A percentile compares a stretch with the other conserved stretches of the same genome.
Evolutionary conservation across 2,113 vertebrate genomes (phyloP).

Genomic region (Cygnus atratus): DNA sequence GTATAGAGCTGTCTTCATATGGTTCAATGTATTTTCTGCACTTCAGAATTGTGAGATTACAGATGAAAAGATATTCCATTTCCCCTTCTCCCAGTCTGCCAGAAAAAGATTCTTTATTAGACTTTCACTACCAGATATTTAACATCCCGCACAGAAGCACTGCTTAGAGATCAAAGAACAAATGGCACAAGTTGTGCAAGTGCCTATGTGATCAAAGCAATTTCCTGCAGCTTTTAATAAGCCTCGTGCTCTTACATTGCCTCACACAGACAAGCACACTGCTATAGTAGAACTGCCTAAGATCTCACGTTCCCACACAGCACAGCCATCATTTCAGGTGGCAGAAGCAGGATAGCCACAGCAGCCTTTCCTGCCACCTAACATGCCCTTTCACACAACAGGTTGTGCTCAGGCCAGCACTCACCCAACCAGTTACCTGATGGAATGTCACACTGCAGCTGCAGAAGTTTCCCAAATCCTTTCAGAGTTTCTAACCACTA

Average conservation of each 20-base stretch:
- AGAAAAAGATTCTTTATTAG: background rate
- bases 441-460: background rate
- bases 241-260: background rate
- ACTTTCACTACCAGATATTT: background rate
- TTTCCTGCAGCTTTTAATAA: background rate
- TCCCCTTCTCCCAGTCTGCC: background rate
- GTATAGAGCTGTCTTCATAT: background rate
- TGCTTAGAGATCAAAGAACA: background rate
- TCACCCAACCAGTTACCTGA: background rate
- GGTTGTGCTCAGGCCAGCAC: background rate
- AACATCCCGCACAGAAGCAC: background rate
- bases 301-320: background rate
- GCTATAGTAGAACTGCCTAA: background rate
- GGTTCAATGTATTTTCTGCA: constrained; percentile 1
- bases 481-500: background rate
- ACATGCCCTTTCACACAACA: background rate
- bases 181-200: background rate
- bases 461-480: background rate
- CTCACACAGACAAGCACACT: background rate
- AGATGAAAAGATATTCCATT: background rate
- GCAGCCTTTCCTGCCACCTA: background rate
- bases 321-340: background rate
- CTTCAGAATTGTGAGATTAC: constrained; percentile 15
- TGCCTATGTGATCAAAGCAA: background rate
- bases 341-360: background rate